Evolutionary conservation across 2,113 vertebrate genomes (phyloP), one percentile per base, ranked within the genome.

Genomic region (Amblyopsis rosae): DNA sequence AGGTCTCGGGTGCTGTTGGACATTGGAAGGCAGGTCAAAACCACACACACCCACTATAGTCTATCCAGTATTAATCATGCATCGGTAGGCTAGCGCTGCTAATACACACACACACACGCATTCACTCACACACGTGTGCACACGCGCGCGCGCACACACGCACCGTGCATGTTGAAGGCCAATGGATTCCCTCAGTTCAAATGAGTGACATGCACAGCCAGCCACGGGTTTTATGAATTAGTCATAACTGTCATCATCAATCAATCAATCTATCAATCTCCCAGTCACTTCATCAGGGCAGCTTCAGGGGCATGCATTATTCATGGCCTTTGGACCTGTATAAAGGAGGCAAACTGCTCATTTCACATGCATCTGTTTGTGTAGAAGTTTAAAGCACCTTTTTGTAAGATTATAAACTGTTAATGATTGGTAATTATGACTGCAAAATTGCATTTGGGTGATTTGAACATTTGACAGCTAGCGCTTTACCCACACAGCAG

Each of bases 211-310:
- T 76, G 81, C 82, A 62, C 61, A 72, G 61, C 59, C 83, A 81
- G 61, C 78, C 83, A 82, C 49, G 61, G 72, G 69, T 80, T 85
- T 81, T 82, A 88, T 88, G 87, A 89, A 90, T 90, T 87, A 87
- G 82, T 86, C 88, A 90, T 84, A 79, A 75, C 86, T 89, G 89
- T 84, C 87, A 88, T 72, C 81, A 86, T 87, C 86, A 88, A 86
- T 91, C 88, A 88, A 85, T 88, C 88, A 81, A 77, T 88, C 85
- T 78, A 82, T 90, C 88, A 84, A 81, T 90, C 82, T 75, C 70
- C 86, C 84, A 75, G 76, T 89, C 75, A 77, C 69, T 73, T 62
- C 76, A 13, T 62, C 77, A 65, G 72, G 54, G 62, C 76, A 68
- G 69, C 62, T 45, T 68, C 45, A 50, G 62, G 55, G 46, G n/a